phyloP scores from a whole-genome alignment of 2,797 vertebrate genomes.

The Clarias laeviceps region DNA sequence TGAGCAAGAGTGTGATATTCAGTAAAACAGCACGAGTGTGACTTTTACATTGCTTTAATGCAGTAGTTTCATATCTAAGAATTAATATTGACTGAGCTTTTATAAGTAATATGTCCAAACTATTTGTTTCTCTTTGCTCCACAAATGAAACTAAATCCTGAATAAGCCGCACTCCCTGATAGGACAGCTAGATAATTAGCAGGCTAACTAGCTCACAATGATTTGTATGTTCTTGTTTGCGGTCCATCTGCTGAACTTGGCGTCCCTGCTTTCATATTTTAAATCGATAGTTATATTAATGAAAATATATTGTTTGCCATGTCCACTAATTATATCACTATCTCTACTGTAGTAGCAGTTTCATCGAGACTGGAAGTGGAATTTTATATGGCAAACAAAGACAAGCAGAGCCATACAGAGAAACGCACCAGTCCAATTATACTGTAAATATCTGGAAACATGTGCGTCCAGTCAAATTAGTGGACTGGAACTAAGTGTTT shows the following conservation, averaged over 20 bases:
- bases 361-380: background rate
- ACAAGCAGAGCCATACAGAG: background rate
- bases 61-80: background rate
- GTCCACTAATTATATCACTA: background rate
- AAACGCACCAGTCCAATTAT: background rate
- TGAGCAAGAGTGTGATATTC: background rate
- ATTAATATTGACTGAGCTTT: background rate
- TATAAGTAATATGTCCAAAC: background rate
- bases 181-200: background rate
- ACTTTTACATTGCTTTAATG: background rate
- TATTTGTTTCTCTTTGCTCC: background rate
- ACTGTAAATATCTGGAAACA: background rate
- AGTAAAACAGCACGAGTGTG: background rate
- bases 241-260: background rate
- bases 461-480: background rate
- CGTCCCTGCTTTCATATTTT: background rate
- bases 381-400: background rate
- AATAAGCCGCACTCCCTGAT: background rate
- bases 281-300: background rate
- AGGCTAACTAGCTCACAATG: background rate
- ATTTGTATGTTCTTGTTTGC: background rate
- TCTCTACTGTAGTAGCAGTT: background rate
- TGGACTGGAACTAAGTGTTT: background rate
- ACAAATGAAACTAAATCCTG: background rate
- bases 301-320: background rate